Conservation (phyloP, 2,113 vertebrate species). For the Noturus placidus region DNA sequence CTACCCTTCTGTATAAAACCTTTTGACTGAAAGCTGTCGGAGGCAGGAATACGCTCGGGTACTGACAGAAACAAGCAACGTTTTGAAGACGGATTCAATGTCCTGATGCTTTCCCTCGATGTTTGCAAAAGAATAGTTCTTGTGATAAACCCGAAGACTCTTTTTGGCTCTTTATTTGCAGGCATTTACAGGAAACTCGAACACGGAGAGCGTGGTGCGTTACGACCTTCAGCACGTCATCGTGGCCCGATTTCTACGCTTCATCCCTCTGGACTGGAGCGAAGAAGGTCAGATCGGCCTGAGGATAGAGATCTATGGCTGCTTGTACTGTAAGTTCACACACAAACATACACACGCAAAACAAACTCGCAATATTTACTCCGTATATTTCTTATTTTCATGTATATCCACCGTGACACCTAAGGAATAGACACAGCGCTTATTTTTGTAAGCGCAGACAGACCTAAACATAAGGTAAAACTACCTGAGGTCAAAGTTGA, state of each 20-base stretch:
- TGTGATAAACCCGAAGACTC: not conserved
- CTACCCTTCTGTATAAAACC: slow-evolving; percentile 20
- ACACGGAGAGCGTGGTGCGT: slow-evolving; percentile 87
- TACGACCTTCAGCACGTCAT: slow-evolving; percentile 87
- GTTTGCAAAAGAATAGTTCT: not conserved
- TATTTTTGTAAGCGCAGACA: not conserved
- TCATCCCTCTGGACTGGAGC: slow-evolving; percentile 92
- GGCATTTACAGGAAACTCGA: slow-evolving; percentile 93
- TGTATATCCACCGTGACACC: not conserved
- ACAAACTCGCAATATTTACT: not conserved
- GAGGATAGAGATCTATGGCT: slow-evolving; percentile 88
- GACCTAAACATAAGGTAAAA: not conserved
- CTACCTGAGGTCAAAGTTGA: not conserved
- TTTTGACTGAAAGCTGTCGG: not conserved
- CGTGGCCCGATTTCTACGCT: slow-evolving; percentile 82
- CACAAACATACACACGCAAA: not conserved
- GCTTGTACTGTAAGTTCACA: slow-evolving; percentile 88
- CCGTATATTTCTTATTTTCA: not conserved
- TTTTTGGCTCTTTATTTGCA: slow-evolving; percentile 56
- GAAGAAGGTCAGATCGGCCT: slow-evolving; percentile 90
- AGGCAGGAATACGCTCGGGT: slow-evolving; percentile 2
- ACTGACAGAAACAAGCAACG: not conserved
- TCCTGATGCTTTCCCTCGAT: not conserved
- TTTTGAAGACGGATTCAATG: not conserved
- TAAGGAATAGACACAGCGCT: not conserved